Evolutionary conservation across 2,113 vertebrate species (phyloP).

Genomic region (Grantiella picta): DNA sequence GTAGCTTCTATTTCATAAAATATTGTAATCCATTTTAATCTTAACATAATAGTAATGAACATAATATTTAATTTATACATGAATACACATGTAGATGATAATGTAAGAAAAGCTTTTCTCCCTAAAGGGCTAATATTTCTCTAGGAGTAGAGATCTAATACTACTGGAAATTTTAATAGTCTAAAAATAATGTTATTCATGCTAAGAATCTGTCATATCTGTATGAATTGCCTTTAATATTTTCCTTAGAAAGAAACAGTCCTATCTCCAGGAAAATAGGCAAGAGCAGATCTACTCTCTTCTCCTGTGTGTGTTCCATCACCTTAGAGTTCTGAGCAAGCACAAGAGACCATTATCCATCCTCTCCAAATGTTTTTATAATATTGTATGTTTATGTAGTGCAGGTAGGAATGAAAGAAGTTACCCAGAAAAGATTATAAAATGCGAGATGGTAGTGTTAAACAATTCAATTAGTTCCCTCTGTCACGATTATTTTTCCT

Average conservation of each 20-base stretch:
- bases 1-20: background rate
- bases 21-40: background rate
- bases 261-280: background rate
- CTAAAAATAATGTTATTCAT: background rate
- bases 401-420: background rate
- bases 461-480: background rate
- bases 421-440: background rate
- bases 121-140: background rate
- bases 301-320: background rate
- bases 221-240: background rate
- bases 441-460: background rate
- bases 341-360: background rate
- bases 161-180: background rate
- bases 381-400: background rate
- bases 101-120: background rate
- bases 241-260: conserved; percentile 1
- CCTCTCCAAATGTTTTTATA: background rate
- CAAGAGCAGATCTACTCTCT: background rate
- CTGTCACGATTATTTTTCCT: background rate
- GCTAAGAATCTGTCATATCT: background rate
- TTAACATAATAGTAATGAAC: background rate
- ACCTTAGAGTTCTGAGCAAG: background rate
- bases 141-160: background rate
- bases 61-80: background rate
- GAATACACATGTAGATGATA: background rate